Percentiles rank a stretch among this genome's conserved stretches.
phyloP scores from a whole-genome alignment of 2,113 vertebrate genomes.

The Siniperca knerii region DNA sequence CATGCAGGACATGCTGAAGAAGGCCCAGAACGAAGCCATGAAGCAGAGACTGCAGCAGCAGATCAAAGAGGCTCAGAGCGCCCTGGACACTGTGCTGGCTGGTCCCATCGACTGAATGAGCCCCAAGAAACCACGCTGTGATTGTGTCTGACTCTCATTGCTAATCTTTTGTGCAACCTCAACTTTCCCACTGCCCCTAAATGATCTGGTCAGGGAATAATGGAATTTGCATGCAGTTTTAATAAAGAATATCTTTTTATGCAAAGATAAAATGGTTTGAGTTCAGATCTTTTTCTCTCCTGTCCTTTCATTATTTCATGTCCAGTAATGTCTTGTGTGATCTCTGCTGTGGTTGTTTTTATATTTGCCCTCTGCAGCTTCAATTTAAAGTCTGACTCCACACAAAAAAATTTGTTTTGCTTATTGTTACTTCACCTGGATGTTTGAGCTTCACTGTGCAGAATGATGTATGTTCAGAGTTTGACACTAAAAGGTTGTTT shows the following conservation, averaged over 20 bases:
- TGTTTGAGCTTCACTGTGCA: not conserved
- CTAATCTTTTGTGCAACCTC: slow-evolving; percentile 8
- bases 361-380: not conserved
- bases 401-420: not conserved
- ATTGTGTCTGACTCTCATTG: slow-evolving; percentile 6
- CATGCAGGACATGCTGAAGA: slow-evolving; percentile 90
- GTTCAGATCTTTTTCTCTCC: not conserved
- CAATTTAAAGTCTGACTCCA: not conserved
- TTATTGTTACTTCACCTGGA: not conserved
- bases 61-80: slow-evolving; percentile 86
- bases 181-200: slow-evolving; percentile 10
- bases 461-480: not conserved
- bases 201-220: slow-evolving; percentile 15
- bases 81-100: slow-evolving; percentile 84
- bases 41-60: slow-evolving; percentile 93
- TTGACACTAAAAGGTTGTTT: not conserved
- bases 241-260: slow-evolving; percentile 77
- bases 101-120: slow-evolving; percentile 66
- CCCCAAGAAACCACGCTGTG: not conserved
- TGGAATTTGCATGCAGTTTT: slow-evolving; percentile 73
- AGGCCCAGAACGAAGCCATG: slow-evolving; percentile 87
- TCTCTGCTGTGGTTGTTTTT: not conserved
- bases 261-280: slow-evolving; percentile 27
- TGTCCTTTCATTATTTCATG: not conserved
- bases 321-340: not conserved